These are phyloP conservation scores for Anabas testudineus DNA, from an alignment of 2,797 vertebrate genomes.

Conservation along the genomic window DNA sequence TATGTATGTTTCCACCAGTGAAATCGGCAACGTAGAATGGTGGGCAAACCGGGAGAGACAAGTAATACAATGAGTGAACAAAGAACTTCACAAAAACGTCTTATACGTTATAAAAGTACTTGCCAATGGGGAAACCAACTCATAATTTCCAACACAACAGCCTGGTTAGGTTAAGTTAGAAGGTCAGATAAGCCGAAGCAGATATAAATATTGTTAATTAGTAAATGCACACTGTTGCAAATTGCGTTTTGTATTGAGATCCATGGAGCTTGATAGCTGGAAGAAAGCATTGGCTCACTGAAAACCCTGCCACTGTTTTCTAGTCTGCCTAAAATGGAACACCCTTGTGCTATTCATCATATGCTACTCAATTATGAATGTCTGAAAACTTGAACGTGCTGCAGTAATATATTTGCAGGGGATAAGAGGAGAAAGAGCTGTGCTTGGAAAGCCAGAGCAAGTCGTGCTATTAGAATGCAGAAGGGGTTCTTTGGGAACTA, in stretches of 20 bases:
- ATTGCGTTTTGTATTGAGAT: slow-evolving; percentile 53
- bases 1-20: too few relatives aligned
- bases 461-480: slow-evolving; percentile 41
- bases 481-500: slow-evolving; percentile 26
- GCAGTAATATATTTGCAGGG: slow-evolving; percentile 80
- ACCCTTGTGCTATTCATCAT: slow-evolving; percentile 82
- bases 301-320: slow-evolving; percentile 65
- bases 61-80: too few relatives aligned
- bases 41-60: too few relatives aligned
- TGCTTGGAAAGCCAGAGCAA: slow-evolving; percentile 49
- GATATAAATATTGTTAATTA: not conserved
- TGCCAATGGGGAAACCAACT: too few relatives aligned
- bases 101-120: too few relatives aligned
- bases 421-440: slow-evolving; percentile 57
- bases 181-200: too few relatives aligned
- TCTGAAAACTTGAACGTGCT: slow-evolving; percentile 78
- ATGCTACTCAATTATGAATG: slow-evolving; percentile 84
- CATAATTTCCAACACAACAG: too few relatives aligned
- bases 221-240: slow-evolving; percentile 33
- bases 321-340: slow-evolving; percentile 79
- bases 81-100: too few relatives aligned
- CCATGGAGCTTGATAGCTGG: slow-evolving; percentile 50
- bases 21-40: too few relatives aligned
- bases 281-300: slow-evolving; percentile 53
- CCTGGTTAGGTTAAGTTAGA: too few relatives aligned